Evolutionary conservation across 1,140 invertebrate species (phyloP).

Genomic region (Phthorimaea operculella): DNA sequence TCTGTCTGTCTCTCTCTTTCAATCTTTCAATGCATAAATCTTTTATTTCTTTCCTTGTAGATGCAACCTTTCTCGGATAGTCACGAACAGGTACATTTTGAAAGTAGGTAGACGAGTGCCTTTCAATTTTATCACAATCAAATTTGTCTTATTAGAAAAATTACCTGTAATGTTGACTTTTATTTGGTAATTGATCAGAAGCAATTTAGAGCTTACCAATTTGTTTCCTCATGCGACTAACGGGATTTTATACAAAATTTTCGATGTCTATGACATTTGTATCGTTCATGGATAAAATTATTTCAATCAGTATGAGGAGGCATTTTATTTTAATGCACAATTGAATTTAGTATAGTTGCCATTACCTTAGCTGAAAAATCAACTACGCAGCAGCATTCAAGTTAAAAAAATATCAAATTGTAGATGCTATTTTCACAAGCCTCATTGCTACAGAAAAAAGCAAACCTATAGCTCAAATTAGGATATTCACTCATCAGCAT

Average conservation of each 20-base stretch:
- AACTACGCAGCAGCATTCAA: background rate
- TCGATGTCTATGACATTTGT: too few relatives aligned
- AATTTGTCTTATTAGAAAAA: background rate
- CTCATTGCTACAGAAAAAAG: too few relatives aligned
- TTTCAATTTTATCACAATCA: background rate
- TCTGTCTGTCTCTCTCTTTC: slow-evolving; percentile 12
- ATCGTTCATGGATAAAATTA: too few relatives aligned
- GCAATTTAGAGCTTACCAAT: background rate
- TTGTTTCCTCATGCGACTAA: background rate
- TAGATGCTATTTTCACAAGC: too few relatives aligned
- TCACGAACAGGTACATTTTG: slow-evolving; percentile 57
- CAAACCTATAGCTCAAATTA: too few relatives aligned
- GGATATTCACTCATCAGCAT: too few relatives aligned
- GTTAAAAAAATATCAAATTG: too few relatives aligned
- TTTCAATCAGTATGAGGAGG: background rate
- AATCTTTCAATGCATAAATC: slow-evolving; percentile 39
- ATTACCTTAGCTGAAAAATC: background rate
- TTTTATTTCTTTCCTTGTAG: slow-evolving; percentile 62
- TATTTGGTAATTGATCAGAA: background rate
- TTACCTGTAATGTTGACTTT: background rate
- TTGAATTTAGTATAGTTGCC: background rate
- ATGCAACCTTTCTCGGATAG: slow-evolving; percentile 66
- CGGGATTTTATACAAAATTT: too few relatives aligned
- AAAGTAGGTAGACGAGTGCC: slow-evolving; percentile 46
- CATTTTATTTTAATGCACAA: background rate